These are phyloP conservation scores for Parascotia fuliginaria DNA, from an alignment of 2,888 invertebrate genomes.

Conservation along the genomic window DNA sequence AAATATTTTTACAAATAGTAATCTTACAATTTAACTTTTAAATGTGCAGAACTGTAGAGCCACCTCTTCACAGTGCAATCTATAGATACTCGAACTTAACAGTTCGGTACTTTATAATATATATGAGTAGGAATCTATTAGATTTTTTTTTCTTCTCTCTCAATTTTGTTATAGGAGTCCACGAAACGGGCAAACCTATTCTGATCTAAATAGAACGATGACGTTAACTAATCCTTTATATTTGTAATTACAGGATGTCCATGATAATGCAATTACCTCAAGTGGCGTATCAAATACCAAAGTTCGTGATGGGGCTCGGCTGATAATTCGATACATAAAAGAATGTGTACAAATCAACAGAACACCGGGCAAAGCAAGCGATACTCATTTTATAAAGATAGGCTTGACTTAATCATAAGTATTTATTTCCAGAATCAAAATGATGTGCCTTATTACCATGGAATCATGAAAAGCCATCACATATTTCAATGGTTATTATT, in stretches of 20 bases:
- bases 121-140: too few species aligned
- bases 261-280: conserved; percentile 94
- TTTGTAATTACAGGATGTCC: conserved; percentile 89
- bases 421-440: conserved; percentile 28
- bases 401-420: conserved; percentile 22
- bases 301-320: conserved; percentile 93
- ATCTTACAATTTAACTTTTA: too few species aligned
- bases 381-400: conserved; percentile 10
- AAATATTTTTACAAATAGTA: too few species aligned
- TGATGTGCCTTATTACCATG: conserved; percentile 27
- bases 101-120: too few species aligned
- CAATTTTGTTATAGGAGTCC: too few species aligned
- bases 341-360: conserved; percentile 46
- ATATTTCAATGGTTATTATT: conserved; percentile 18
- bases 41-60: too few species aligned
- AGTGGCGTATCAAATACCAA: conserved; percentile 93
- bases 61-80: too few species aligned
- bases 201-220: not conserved
- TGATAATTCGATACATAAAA: conserved; percentile 65
- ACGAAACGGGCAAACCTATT: too few species aligned
- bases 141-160: too few species aligned
- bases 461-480: conserved; percentile 10
- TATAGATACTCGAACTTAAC: too few species aligned
- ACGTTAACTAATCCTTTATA: conserved; percentile 9
- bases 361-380: conserved; percentile 53